These are phyloP conservation scores for Corythaixoides concolor DNA, from an alignment of 2,113 vertebrate species.

Conservation along the genomic window DNA sequence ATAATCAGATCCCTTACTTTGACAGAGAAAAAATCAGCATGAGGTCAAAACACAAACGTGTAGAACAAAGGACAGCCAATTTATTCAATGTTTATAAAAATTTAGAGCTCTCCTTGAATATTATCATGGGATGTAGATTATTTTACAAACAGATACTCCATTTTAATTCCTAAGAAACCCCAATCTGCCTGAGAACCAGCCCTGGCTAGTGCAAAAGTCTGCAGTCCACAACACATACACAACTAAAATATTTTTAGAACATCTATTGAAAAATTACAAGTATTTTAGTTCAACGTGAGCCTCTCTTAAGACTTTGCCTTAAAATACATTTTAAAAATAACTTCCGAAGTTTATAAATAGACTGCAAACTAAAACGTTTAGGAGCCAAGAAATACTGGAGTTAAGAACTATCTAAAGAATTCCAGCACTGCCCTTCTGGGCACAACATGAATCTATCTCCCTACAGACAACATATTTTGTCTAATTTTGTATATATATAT, in stretches of 20 bases:
- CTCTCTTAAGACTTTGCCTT: slow-evolving; percentile 10
- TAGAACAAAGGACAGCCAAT: background rate
- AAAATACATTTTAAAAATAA: slow-evolving; percentile 40
- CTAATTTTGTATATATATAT: background rate
- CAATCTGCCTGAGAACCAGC: background rate
- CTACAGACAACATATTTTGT: slow-evolving; percentile 13
- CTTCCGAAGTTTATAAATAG: slow-evolving; percentile 40
- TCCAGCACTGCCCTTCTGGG: background rate
- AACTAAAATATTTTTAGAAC: slow-evolving; percentile 7
- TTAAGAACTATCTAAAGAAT: slow-evolving; percentile 31
- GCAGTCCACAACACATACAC: background rate
- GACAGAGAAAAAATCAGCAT: background rate
- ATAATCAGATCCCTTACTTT: background rate
- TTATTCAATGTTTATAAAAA: background rate
- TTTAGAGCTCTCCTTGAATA: background rate
- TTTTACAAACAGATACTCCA: background rate
- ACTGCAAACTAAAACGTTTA: background rate
- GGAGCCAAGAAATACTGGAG: slow-evolving; percentile 22
- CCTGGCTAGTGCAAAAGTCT: background rate
- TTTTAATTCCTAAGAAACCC: background rate
- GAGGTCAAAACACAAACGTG: background rate
- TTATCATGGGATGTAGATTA: background rate
- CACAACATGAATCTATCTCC: slow-evolving; percentile 5
- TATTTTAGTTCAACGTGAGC: background rate
- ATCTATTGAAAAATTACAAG: background rate